Conservation (phyloP, 2,113 vertebrate species). For the Gadus macrocephalus region DNA sequence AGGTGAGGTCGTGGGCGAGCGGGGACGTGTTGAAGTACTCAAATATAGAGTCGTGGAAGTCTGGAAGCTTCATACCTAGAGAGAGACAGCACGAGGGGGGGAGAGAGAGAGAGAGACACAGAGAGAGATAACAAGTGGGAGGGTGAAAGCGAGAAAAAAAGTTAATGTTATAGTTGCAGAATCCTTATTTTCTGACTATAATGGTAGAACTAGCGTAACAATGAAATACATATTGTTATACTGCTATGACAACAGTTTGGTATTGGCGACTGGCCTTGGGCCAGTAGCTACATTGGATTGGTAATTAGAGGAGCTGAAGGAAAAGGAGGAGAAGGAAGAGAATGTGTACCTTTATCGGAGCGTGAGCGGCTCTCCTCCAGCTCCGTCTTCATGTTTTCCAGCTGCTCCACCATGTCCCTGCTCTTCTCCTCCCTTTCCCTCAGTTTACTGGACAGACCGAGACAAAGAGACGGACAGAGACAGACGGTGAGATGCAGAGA, state of each 20-base stretch:
- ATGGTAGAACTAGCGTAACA: no score
- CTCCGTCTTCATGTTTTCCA: constrained; percentile 87
- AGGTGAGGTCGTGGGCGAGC: constrained; percentile 88
- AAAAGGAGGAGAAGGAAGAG: background rate
- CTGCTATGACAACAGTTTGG: no score
- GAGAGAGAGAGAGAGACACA: constrained; percentile 13
- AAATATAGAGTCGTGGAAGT: constrained; percentile 96
- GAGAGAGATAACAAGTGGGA: background rate
- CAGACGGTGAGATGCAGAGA: background rate
- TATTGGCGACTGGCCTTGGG: no score
- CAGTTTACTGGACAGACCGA: constrained; percentile 77
- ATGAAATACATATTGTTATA: no score
- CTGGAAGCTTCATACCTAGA: constrained; percentile 88
- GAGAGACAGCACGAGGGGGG: background rate
- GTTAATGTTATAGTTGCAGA: no score
- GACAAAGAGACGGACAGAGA: constrained; percentile 1
- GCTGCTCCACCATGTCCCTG: constrained; percentile 80
- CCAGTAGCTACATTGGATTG: background rate
- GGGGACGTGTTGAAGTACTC: constrained; percentile 97
- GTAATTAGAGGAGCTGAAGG: background rate
- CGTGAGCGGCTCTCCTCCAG: constrained; percentile 83
- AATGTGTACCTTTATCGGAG: constrained; percentile 77
- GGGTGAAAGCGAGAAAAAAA: background rate
- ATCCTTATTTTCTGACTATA: no score
- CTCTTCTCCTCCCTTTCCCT: constrained; percentile 85